Conservation (phyloP, 1,140 invertebrate genomes). For the Carcinoscorpius rotundicauda region DNA sequence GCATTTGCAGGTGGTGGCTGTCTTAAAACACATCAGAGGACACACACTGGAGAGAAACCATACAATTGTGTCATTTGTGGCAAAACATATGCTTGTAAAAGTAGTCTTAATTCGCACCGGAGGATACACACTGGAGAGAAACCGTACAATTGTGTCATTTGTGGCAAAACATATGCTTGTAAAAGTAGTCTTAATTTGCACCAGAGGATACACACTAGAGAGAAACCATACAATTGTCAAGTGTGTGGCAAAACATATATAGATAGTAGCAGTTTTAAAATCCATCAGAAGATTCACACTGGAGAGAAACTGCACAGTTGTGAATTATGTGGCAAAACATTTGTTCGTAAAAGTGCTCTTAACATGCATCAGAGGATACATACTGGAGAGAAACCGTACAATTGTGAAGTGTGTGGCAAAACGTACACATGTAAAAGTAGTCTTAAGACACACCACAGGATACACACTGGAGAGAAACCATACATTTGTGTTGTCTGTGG, state of each 20-base stretch:
- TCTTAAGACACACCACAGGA: conserved; percentile 59
- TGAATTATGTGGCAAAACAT: conserved; percentile 17
- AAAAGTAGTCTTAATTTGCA: conserved; percentile 12
- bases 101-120: conserved; percentile 7
- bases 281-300: conserved; percentile 27
- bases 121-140: conserved; percentile 3
- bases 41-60: neutral
- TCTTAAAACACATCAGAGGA: neutral
- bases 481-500: conserved; percentile 60
- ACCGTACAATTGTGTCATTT: conserved; percentile 11
- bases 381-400: conserved; percentile 21
- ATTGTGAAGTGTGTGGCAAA: conserved; percentile 47
- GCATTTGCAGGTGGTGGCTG: conserved; percentile 31
- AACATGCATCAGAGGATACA: conserved; percentile 16
- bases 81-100: neutral
- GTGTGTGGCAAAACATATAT: conserved; percentile 11
- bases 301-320: conserved; percentile 25
- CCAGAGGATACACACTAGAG: conserved; percentile 10
- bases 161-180: conserved; percentile 9
- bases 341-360: conserved; percentile 10
- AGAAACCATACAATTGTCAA: conserved; percentile 11
- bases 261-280: conserved; percentile 20
- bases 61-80: conserved; percentile 17
- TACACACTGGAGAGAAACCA: conserved; percentile 80
- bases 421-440: conserved; percentile 59